Evolutionary conservation across 53 echinoderm and acorn worm species (phyloP).

Genomic region (Patiria pectinifera): DNA sequence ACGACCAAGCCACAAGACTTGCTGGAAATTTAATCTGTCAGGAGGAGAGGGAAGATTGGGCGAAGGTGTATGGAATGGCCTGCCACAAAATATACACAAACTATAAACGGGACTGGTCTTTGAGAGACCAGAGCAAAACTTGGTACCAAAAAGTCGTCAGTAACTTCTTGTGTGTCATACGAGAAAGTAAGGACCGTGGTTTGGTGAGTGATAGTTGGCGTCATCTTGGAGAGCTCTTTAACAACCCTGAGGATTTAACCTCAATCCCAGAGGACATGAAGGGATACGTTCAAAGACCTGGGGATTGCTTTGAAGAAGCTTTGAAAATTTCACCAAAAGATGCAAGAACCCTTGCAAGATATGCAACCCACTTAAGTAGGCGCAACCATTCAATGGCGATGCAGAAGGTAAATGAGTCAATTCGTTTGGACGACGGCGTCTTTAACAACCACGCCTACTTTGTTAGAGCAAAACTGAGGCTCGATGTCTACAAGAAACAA

Average conservation of each 20-base stretch:
- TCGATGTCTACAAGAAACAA: background rate
- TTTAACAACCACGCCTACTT: slow-evolving; percentile 10
- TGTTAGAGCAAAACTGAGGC: background rate
- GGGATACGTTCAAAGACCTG: background rate
- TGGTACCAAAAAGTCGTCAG: background rate
- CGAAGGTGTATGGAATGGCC: background rate
- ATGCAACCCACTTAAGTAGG: background rate
- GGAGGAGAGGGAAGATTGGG: slow-evolving; percentile 49
- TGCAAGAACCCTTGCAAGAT: slow-evolving; percentile 1
- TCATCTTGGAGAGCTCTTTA: slow-evolving; percentile 40
- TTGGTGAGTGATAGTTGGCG: slow-evolving; percentile 42
- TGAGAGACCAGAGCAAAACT: background rate
- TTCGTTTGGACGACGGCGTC: background rate
- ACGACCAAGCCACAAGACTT: slow-evolving; percentile 41
- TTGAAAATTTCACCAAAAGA: background rate
- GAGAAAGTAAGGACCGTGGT: background rate
- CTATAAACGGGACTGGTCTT: background rate
- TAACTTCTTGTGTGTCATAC: background rate
- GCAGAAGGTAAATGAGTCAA: too few relatives aligned
- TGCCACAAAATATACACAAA: slow-evolving; percentile 12
- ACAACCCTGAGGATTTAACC: too few relatives aligned
- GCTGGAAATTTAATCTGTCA: slow-evolving; percentile 7
- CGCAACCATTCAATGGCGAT: too few relatives aligned
- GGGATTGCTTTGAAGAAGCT: background rate
- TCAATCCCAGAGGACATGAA: background rate